A percentile compares a stretch with the other conserved stretches of the same genome.
Conservation (phyloP, 2,888 invertebrate species). For the Cataglyphis livida region DNA sequence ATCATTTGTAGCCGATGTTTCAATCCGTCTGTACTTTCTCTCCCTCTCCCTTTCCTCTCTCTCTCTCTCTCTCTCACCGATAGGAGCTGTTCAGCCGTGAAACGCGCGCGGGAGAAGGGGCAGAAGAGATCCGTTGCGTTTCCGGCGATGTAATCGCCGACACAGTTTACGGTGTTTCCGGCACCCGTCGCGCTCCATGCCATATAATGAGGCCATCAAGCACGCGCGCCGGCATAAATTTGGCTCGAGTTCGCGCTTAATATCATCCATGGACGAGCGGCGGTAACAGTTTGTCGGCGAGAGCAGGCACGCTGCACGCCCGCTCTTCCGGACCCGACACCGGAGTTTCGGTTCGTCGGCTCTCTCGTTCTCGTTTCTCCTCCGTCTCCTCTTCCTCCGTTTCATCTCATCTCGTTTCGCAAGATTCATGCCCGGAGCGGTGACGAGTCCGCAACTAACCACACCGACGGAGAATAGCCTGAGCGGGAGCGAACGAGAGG, state of each 20-base stretch:
- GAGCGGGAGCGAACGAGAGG: conserved; percentile 18
- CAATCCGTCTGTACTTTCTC: conserved; percentile 13
- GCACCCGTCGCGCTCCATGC: conserved; percentile 18
- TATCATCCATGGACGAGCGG: conserved; percentile 76
- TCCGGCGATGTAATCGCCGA: conserved; percentile 42
- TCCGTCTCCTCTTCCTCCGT: conserved; percentile 10
- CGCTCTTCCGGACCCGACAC: conserved; percentile 21
- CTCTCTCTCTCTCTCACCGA: not conserved
- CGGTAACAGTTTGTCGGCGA: conserved; percentile 68
- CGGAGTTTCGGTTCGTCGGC: conserved; percentile 32
- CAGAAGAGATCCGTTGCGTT: not conserved
- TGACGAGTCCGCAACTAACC: conserved; percentile 61
- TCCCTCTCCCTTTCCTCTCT: too few species aligned
- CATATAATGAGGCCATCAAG: conserved; percentile 46
- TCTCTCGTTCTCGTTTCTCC: not conserved
- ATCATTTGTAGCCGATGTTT: conserved; percentile 48
- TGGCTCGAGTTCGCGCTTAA: conserved; percentile 70
- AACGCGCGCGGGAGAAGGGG: conserved; percentile 12
- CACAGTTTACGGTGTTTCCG: conserved; percentile 42
- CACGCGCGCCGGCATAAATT: conserved; percentile 60
- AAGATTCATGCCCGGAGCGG: conserved; percentile 59
- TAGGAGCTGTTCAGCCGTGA: conserved; percentile 28
- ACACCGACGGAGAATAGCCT: conserved; percentile 35
- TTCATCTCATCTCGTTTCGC: conserved; percentile 56
- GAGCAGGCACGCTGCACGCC: not conserved